Base-by-base conservation (phyloP, 2,888 invertebrate genomes). In the Himalopsyche tibetana region DNA sequence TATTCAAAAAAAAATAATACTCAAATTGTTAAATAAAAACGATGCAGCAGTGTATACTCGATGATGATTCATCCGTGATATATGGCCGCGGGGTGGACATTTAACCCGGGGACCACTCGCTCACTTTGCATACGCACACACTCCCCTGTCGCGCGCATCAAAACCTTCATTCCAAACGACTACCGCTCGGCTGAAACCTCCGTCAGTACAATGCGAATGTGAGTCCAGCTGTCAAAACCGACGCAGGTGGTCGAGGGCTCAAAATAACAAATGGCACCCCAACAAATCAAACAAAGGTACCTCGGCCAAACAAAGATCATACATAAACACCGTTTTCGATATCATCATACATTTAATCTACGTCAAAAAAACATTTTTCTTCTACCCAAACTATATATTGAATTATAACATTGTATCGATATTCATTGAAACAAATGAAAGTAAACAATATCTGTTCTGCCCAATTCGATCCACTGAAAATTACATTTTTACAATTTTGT, bases 161-260 rank as follows among this genome's bases (percentile, higher is more conserved):
- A 74, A 74, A 28, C 36, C 74, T 38, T 36, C 74, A 74, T 74
- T 74, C 74, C 74, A 36, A 74, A 36, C 74, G 74, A 74, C 74
- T 74, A 36, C 74, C 74, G 74, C 36, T 36, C 74, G 38, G 74
- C 28, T 38, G 38, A 74, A 36, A 74, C 74, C 74, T 74, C 74
- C 19, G 38, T 36, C 36, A 36, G 74, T 36, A 74, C 74, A 74
- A 74, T 74, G 74, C 74, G 74, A 74, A 74, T 74, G 74, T 74
- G 74, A 74, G 38, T 74, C 74, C 74, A 74, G 74, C 74, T 74
- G 74, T 74, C 74, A 74, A 74, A 74, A 74, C 74, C 74, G 74
- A 74, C 74, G 74, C 74, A 74, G 74, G 74, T 74, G 74, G 74
- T 74, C 74, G 1, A 28, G 74, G 74, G 36, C 12, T 74, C 74